phyloP scores from a whole-genome alignment of 2,888 invertebrate genomes.

The Tenthredo notha region DNA sequence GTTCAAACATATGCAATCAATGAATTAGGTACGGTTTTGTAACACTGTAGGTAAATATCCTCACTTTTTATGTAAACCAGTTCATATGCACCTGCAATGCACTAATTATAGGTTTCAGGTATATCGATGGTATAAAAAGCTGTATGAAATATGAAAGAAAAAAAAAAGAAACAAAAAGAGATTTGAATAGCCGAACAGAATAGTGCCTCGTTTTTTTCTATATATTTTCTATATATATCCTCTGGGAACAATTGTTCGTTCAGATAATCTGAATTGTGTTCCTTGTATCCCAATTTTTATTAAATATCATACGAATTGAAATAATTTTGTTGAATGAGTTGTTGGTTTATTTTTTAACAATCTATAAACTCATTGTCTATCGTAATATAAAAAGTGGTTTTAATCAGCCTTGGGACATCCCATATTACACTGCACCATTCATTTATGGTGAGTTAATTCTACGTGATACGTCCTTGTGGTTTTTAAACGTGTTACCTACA shows the following conservation, averaged over 20 bases:
- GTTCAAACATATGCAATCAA: neutral
- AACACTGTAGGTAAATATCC: neutral
- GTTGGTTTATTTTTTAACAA: neutral
- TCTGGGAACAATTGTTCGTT: neutral
- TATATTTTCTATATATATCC: too few relatives aligned
- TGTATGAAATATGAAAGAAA: neutral
- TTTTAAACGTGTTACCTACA: neutral
- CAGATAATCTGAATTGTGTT: neutral
- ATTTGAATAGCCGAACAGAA: neutral
- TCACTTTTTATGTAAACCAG: neutral
- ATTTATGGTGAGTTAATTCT: constrained; percentile 6
- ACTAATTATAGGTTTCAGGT: neutral
- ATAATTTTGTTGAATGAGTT: neutral
- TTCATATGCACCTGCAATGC: neutral
- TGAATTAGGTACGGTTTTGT: neutral
- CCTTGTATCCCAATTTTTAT: neutral
- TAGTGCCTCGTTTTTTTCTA: neutral
- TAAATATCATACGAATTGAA: neutral
- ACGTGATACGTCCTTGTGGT: constrained; percentile 23
- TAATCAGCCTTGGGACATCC: constrained; percentile 28
- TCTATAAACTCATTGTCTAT: neutral
- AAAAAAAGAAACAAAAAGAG: neutral
- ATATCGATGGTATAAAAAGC: neutral
- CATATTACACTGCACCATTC: neutral
- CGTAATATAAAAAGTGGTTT: neutral